These are phyloP conservation scores for Helicoverpa assulta DNA, from an alignment of 2,888 invertebrate genomes.

Conservation along the genomic window DNA sequence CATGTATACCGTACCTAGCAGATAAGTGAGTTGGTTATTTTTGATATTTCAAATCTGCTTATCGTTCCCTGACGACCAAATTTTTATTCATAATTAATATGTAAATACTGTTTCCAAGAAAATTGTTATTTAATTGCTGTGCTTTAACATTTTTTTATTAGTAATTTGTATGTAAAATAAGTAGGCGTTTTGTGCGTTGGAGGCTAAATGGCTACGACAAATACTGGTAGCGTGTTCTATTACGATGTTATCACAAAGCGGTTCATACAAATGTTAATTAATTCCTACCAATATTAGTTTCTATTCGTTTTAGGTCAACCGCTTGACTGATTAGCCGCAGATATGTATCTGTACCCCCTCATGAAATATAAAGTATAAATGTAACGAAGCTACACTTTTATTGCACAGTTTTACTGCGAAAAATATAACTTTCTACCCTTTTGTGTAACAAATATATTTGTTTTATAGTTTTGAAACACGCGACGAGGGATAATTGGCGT, in stretches of 20 bases:
- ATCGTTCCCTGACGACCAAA: neutral
- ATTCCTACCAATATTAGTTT: conserved; percentile 59
- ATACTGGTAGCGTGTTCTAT: conserved; percentile 44
- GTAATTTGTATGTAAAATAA: conserved; percentile 20
- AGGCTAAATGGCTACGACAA: conserved; percentile 14
- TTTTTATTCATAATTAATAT: neutral
- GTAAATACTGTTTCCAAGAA: neutral
- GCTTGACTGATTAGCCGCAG: conserved; percentile 45
- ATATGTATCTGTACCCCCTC: conserved; percentile 33
- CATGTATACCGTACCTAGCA: too few species aligned
- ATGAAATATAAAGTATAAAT: conserved; percentile 10
- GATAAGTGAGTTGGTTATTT: too few species aligned
- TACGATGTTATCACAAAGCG: conserved; percentile 55
- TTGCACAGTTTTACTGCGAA: conserved; percentile 25
- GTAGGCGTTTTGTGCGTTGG: conserved; percentile 15
- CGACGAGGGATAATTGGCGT: conserved; percentile 31
- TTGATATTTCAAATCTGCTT: too few species aligned
- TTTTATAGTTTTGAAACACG: conserved; percentile 44
- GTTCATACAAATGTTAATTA: conserved; percentile 59
- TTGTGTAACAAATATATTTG: conserved; percentile 37
- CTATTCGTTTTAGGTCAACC: conserved; percentile 51
- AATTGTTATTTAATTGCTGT: conserved; percentile 2
- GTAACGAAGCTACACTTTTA: conserved; percentile 18
- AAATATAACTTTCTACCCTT: conserved; percentile 28
- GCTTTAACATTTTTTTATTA: conserved; percentile 2